Conservation (phyloP, 2,797 vertebrate genomes). For the Urosaurus nigricauda region DNA sequence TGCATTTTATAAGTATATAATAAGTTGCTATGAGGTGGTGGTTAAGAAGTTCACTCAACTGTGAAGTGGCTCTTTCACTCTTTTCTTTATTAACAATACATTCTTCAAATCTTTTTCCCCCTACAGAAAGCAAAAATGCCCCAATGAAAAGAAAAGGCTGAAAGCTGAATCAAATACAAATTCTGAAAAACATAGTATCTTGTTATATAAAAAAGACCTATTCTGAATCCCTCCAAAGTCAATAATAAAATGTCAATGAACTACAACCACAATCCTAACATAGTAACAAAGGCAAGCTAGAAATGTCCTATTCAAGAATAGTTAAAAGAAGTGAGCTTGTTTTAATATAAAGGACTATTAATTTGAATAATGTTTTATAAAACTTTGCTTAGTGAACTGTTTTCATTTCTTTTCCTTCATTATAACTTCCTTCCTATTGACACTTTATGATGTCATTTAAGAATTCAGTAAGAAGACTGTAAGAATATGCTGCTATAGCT, state of each 20-base stretch:
- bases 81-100: constrained; percentile 61
- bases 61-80: constrained; percentile 66
- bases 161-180: constrained; percentile 60
- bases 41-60: constrained; percentile 62
- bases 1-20: constrained; percentile 69
- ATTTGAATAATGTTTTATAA: constrained; percentile 67
- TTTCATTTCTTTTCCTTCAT: constrained; percentile 36
- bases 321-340: constrained; percentile 59
- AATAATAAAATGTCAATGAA: constrained; percentile 33
- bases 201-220: constrained; percentile 46
- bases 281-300: constrained; percentile 68
- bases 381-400: constrained; percentile 20
- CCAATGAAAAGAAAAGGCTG: constrained; percentile 52
- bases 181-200: constrained; percentile 67
- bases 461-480: neutral
- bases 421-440: constrained; percentile 34
- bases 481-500: neutral
- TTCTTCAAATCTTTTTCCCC: constrained; percentile 42
- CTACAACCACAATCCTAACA: constrained; percentile 43
- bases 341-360: constrained; percentile 52
- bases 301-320: constrained; percentile 70
- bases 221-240: constrained; percentile 2
- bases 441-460: constrained; percentile 2
- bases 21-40: constrained; percentile 59
- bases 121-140: constrained; percentile 58